Evolutionary conservation across 1,140 invertebrate genomes (phyloP), one percentile per base, ranked within the genome.

Genomic region (Sipha flava): DNA sequence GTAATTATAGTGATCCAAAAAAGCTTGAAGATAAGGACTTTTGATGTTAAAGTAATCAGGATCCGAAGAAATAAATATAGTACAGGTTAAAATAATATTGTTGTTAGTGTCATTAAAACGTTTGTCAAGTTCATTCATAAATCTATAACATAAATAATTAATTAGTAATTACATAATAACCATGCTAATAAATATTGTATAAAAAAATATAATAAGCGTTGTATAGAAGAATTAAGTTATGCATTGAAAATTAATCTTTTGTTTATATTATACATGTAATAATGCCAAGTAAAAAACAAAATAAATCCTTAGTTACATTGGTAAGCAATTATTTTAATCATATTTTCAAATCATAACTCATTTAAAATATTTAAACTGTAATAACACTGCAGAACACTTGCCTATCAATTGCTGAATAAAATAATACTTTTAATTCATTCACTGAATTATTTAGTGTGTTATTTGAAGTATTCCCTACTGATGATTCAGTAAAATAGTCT

Each of bases 1-100:
- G 57, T 5, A 59, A 23, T 3, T 43, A 43, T 66, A 66, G 34
- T 66, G 62, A 66, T 66, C 10, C n/a, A 66, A 66, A 40, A 66
- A 66, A 66, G 62, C 62, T 66, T 66, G 29, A 64, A 66, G 62
- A 40, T 66, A 43, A 34, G 62, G 34, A 43, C 37, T 66, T 66
- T 40, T 66, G 62, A 66, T 40, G 37, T 66, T 43, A 66, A 66
- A 66, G 62, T 66, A 66, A 66, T 66, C 62, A 66, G 34, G 62
- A 66, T 66, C 12, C 10, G 62, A 43, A 40, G 62, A 66, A 66
- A 66, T 66, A 43, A 66, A 66, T 66, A 66, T 37, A 66, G 62
- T 66, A 66, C 62, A 66, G 62, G 62, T 66, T 66, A 43, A 66
- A 37, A 66, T 34, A 40, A 66, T 66, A 43, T 66, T 66, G 34